Evolutionary conservation across 2,888 invertebrate genomes (phyloP).

Genomic region (Allacma fusca): DNA sequence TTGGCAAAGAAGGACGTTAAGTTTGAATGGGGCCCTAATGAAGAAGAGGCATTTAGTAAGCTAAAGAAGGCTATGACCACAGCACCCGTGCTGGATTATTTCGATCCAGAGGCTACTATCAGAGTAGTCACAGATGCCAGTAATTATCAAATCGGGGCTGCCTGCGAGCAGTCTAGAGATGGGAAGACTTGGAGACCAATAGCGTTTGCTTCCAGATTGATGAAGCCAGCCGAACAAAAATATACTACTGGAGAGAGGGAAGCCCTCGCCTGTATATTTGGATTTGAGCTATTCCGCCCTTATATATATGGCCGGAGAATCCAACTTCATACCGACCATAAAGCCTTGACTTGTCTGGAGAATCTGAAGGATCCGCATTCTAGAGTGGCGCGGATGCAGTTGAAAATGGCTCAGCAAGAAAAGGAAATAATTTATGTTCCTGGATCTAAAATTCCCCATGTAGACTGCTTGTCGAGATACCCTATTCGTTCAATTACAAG

Average conservation of each 20-base stretch:
- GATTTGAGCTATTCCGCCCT: constrained; percentile 63
- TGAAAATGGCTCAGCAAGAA: constrained; percentile 63
- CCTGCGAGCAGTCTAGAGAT: constrained; percentile 42
- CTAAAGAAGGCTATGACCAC: neutral
- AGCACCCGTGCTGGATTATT: constrained; percentile 6
- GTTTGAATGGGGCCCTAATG: neutral
- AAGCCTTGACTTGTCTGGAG: constrained; percentile 65
- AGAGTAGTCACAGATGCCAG: neutral
- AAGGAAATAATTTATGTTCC: constrained; percentile 63
- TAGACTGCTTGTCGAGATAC: too few species aligned
- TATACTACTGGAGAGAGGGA: constrained; percentile 65
- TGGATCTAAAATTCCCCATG: constrained; percentile 63
- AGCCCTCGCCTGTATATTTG: constrained; percentile 63
- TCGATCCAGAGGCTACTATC: neutral
- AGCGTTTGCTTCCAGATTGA: constrained; percentile 50
- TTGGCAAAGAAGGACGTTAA: neutral
- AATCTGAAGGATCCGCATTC: constrained; percentile 64
- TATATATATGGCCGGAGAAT: constrained; percentile 64
- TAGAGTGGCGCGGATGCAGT: constrained; percentile 65
- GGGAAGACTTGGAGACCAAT: constrained; percentile 44
- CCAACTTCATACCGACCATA: constrained; percentile 65
- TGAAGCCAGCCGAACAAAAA: constrained; percentile 62
- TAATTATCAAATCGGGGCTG: neutral
- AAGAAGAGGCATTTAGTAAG: neutral
- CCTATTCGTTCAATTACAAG: too few species aligned